These are phyloP conservation scores for Tigriopus californicus DNA, from an alignment of 2,888 invertebrate species.

Conservation along the genomic window DNA sequence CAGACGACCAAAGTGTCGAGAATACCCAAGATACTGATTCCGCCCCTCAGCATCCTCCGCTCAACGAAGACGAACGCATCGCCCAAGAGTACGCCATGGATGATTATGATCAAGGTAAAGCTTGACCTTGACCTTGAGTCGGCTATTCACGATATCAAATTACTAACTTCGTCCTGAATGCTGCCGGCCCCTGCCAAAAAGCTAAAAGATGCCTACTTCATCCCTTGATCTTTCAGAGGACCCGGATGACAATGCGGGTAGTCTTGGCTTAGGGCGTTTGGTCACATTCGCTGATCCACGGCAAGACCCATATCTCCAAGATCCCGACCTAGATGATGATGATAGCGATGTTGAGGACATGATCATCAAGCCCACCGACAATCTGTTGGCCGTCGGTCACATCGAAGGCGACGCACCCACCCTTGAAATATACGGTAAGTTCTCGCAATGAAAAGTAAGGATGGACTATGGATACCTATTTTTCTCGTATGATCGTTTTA, in stretches of 20 bases:
- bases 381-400: conserved; percentile 66
- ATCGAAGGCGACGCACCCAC: conserved; percentile 68
- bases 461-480: conserved; percentile 2
- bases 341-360: conserved; percentile 59
- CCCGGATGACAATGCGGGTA: conserved; percentile 18
- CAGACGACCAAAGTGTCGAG: conserved; percentile 27
- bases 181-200: too few relatives aligned
- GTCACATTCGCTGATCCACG: conserved; percentile 27
- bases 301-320: conserved; percentile 30
- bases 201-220: too few relatives aligned
- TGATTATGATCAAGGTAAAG: conserved; percentile 25
- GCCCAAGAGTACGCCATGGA: conserved; percentile 42
- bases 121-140: too few relatives aligned
- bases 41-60: conserved; percentile 44
- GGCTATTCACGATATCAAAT: too few relatives aligned
- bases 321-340: conserved; percentile 38
- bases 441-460: background rate
- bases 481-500: conserved; percentile 28
- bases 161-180: too few relatives aligned
- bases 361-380: conserved; percentile 67
- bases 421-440: conserved; percentile 65
- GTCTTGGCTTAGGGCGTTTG: conserved; percentile 23
- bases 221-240: conserved; percentile 24
- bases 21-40: too few relatives aligned
- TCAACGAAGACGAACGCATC: conserved; percentile 39